Percentiles rank a stretch among this genome's conserved stretches.
These are phyloP conservation scores for Brachyrhaphis roseni DNA, from an alignment of 2,797 vertebrate genomes.

Conservation along the genomic window DNA sequence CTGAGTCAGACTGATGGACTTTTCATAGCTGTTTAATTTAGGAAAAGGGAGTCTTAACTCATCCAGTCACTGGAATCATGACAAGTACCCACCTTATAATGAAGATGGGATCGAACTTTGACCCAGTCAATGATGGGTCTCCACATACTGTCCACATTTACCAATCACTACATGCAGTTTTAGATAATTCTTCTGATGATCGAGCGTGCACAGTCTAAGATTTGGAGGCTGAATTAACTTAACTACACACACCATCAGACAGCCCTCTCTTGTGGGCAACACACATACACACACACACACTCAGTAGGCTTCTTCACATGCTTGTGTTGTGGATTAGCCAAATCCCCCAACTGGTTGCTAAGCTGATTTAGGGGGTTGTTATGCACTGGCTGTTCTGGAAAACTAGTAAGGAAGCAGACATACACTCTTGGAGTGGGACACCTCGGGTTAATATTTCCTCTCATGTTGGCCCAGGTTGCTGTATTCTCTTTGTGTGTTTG, in stretches of 20 bases:
- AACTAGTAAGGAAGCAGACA: conserved; percentile 53
- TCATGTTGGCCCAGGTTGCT: conserved; percentile 44
- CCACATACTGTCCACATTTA: conserved; percentile 20
- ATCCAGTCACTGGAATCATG: conserved; percentile 26
- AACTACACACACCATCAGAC: conserved; percentile 42
- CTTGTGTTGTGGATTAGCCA: conserved; percentile 76
- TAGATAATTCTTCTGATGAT: conserved; percentile 30
- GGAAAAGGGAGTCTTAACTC: conserved; percentile 14
- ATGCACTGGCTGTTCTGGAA: conserved; percentile 76
- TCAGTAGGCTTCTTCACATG: conserved; percentile 60
- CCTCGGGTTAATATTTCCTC: conserved; percentile 49
- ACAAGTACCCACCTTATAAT: conserved; percentile 32
- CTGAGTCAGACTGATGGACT: not conserved
- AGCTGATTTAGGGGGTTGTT: conserved; percentile 76
- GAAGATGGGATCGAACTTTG: conserved; percentile 15
- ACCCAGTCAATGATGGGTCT: conserved; percentile 26
- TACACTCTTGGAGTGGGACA: conserved; percentile 29
- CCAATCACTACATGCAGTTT: conserved; percentile 3
- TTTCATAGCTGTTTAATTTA: conserved; percentile 26
- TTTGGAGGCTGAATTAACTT: conserved; percentile 43
- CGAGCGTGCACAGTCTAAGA: conserved; percentile 20
- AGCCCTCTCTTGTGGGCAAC: conserved; percentile 28
- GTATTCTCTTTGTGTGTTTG: conserved; percentile 25
- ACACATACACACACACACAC: conserved; percentile 48
- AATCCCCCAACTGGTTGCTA: conserved; percentile 76